A percentile compares a stretch with the other conserved stretches of the same genome.
Conservation (phyloP, 2,113 vertebrate species). For the Chitala chitala region DNA sequence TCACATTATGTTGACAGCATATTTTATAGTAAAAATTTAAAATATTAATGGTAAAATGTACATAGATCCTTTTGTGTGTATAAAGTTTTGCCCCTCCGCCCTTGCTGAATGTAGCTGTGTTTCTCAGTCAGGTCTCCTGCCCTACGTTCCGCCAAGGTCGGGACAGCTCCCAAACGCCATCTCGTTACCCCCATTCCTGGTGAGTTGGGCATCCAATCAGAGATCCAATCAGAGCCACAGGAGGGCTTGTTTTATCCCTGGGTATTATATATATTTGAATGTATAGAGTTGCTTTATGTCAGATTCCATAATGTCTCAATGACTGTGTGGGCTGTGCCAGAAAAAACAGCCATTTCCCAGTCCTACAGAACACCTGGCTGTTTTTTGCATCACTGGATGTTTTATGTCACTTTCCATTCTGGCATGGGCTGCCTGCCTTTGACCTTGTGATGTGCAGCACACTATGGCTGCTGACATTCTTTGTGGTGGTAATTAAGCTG, state of each 20-base stretch:
- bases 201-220: slow-evolving; percentile 46
- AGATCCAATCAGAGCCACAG: background rate
- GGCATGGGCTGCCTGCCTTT: slow-evolving; percentile 2
- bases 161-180: slow-evolving; percentile 72
- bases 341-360: no score
- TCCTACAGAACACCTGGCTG: no score
- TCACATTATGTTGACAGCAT: no score
- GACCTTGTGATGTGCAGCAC: background rate
- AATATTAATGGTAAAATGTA: background rate
- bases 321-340: no score
- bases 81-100: background rate
- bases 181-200: slow-evolving; percentile 91
- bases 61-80: background rate
- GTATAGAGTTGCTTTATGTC: no score
- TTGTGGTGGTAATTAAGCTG: slow-evolving; percentile 5
- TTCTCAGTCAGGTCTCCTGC: slow-evolving; percentile 66
- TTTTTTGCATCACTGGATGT: no score
- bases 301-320: no score
- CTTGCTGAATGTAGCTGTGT: background rate
- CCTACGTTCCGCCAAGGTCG: slow-evolving; percentile 70
- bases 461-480: background rate
- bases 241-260: background rate
- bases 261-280: background rate
- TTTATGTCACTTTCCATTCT: slow-evolving; percentile 6
- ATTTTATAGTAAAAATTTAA: no score